These are phyloP conservation scores for Drosophila yooni DNA, from an alignment of 2,888 invertebrate genomes.

Conservation along the genomic window DNA sequence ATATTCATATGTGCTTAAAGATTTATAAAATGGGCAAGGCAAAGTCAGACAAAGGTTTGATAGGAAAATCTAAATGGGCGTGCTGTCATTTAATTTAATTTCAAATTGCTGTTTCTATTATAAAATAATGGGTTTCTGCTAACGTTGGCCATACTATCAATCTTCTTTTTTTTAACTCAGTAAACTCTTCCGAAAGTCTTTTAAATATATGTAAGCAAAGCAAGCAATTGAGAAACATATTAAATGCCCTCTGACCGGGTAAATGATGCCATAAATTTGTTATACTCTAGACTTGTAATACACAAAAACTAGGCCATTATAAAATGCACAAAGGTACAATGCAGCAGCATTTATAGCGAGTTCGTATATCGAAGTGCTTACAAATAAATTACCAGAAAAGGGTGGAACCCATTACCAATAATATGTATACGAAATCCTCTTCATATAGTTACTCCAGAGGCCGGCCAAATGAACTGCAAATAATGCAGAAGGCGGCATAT, in stretches of 20 bases:
- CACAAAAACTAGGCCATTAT: constrained; percentile 2
- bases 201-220: not conserved
- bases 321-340: constrained; percentile 13
- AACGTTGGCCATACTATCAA: not conserved
- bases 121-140: not conserved
- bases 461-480: constrained; percentile 71
- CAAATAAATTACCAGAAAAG: constrained; percentile 37
- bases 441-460: not conserved
- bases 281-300: not conserved
- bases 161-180: not conserved
- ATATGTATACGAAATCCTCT: constrained; percentile 13
- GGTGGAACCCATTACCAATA: not conserved
- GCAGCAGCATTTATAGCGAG: constrained; percentile 7
- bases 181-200: not conserved
- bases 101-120: not conserved
- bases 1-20: not conserved
- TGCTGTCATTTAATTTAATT: not conserved
- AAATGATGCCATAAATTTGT: constrained; percentile 22
- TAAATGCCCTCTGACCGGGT: constrained; percentile 13
- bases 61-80: not conserved
- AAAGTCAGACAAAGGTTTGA: not conserved
- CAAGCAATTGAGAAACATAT: constrained; percentile 11
- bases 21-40: not conserved
- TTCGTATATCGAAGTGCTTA: constrained; percentile 17
- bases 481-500: constrained; percentile 56